Base-by-base conservation (phyloP, 2,888 invertebrate species). In the Mimas tiliae region DNA sequence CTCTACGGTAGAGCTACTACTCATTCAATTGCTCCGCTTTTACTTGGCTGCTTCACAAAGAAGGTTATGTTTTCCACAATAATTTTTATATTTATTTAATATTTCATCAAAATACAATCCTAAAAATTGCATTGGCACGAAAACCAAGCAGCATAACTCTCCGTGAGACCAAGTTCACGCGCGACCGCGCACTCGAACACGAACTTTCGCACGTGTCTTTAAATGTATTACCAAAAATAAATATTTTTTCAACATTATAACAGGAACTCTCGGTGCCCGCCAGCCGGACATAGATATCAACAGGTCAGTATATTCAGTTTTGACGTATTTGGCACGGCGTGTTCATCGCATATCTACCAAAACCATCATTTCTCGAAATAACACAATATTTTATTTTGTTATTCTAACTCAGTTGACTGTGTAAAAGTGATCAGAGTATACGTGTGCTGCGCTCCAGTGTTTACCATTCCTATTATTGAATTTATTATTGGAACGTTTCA, bases 231-330 rank as follows among this genome's bases (percentile, higher is more conserved):
- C 47, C 52, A 53, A 53, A 64, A 45, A 55, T 53, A 53, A 53
- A 42, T 45, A 42, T 47, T n/a, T 0, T 51, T 68, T 68, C 66
- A 51, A 68, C 69, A 66, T 81, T 80, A 72, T 86, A 85, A 66
- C 72, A 91, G 91, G 88, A 78, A 80, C 78, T 74, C 77, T 85
- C 67, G 80, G 75, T 77, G 86, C 85, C 71, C 83, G 82, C 72
- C 82, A 85, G 68, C 75, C 85, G 76, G 83, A 87, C 69, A 81
- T 85, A 79, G 87, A 89, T 73, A 82, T 87, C 81, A 89, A 90
- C 88, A 91, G 91, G 91, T 91, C 71, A 77, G 89, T 86, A 70
- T 64, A 67, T 68, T 27, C 2, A 27, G 27, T 27, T 27, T 27
- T 77, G 77, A 78, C 81, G 80, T 68, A 51, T 78, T 82, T 83